Evolutionary conservation across 92 coral and sea anemone species (phyloP).

Genomic region (Parazoanthus atlanticus): DNA sequence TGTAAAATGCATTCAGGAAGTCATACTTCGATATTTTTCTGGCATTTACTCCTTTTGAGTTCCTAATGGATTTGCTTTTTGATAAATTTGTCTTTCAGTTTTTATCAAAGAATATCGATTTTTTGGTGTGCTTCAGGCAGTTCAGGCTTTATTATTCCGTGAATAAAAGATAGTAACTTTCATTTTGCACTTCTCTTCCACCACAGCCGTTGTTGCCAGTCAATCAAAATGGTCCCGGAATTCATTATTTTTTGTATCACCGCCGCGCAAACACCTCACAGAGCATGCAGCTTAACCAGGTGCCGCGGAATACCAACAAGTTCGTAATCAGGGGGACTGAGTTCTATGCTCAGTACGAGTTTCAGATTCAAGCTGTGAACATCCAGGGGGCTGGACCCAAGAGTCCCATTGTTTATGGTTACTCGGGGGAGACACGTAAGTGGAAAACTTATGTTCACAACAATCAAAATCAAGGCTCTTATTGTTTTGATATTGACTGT

Average conservation of each 20-base stretch:
- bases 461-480: neutral
- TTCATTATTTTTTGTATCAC: conserved; percentile 83
- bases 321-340: conserved; percentile 63
- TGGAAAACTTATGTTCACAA: neutral
- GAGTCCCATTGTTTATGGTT: conserved; percentile 76
- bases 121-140: neutral
- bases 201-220: conserved; percentile 68
- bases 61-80: too few relatives aligned
- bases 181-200: neutral
- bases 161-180: neutral
- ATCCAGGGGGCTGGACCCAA: conserved; percentile 88
- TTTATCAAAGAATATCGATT: too few relatives aligned
- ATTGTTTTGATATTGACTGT: too few relatives aligned
- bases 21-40: neutral
- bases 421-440: conserved; percentile 93
- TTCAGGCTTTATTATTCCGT: neutral
- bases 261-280: conserved; percentile 61
- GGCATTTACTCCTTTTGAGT: neutral
- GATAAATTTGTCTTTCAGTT: too few relatives aligned
- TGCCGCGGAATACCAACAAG: conserved; percentile 55
- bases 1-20: too few relatives aligned
- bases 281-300: conserved; percentile 70
- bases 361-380: conserved; percentile 93
- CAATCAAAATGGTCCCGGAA: conserved; percentile 89
- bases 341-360: conserved; percentile 74